phyloP scores from a whole-genome alignment of 2,797 vertebrate species.

The Tapera naevia region DNA sequence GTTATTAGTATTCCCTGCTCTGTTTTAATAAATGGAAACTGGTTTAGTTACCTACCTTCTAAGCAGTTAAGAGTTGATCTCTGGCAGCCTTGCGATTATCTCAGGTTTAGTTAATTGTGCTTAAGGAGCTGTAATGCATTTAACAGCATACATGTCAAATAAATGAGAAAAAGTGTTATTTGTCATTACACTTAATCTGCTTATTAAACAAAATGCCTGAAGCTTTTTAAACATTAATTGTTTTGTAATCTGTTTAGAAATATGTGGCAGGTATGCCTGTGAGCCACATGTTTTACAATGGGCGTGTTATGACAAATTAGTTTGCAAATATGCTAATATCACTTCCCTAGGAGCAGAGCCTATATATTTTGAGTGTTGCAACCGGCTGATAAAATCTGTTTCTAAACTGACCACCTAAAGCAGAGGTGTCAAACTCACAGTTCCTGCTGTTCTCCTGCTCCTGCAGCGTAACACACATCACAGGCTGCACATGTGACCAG shows the following conservation, averaged over 20 bases:
- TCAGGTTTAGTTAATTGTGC: neutral
- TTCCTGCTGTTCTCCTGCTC: too few relatives aligned
- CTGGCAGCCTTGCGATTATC: neutral
- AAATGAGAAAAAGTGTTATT: neutral
- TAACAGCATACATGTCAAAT: neutral
- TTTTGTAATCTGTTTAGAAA: conserved; percentile 34
- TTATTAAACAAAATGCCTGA: conserved; percentile 1
- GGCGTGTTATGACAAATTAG: conserved; percentile 34
- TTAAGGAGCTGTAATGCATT: neutral
- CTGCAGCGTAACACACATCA: too few relatives aligned
- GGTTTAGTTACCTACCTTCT: neutral
- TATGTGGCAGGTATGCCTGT: neutral
- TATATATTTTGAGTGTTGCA: neutral
- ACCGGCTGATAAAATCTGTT: neutral
- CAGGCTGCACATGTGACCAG: too few relatives aligned
- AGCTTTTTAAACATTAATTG: neutral
- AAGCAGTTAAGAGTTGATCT: neutral
- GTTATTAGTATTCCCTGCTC: neutral
- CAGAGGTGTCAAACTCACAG: too few relatives aligned
- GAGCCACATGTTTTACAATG: neutral
- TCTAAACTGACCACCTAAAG: neutral
- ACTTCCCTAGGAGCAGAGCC: neutral
- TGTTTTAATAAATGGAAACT: neutral
- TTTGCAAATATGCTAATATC: conserved; percentile 10
- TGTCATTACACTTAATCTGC: neutral